Conservation (phyloP, 2,113 vertebrate genomes). For the Aepyceros melampus region DNA sequence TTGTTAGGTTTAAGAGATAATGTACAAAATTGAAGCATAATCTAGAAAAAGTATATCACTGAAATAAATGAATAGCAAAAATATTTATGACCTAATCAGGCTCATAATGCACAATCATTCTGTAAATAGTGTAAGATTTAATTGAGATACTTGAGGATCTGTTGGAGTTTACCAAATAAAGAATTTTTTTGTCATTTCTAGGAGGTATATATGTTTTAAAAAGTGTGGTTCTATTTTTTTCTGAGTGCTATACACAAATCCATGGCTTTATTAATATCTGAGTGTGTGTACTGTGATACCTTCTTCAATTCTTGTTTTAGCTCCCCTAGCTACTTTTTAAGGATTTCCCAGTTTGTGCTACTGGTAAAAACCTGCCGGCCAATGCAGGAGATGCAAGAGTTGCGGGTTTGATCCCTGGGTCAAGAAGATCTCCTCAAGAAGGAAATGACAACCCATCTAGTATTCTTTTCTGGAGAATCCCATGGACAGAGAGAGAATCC, state of each 20-base stretch:
- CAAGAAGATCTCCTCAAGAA: not conserved
- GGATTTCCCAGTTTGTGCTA: not conserved
- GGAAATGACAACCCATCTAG: not conserved
- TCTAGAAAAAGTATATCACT: not conserved
- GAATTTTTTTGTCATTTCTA: not conserved
- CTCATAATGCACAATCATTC: not conserved
- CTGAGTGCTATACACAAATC: not conserved
- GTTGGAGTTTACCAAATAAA: not conserved
- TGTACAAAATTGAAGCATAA: not conserved
- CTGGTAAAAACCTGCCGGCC: not conserved
- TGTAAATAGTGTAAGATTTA: not conserved
- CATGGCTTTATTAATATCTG: not conserved
- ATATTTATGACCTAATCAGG: not conserved
- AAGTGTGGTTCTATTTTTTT: not conserved
- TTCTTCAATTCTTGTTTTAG: not conserved
- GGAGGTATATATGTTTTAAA: not conserved
- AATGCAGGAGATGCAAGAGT: not conserved
- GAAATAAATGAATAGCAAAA: not conserved
- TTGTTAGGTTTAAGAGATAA: not conserved
- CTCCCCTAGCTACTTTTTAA: not conserved
- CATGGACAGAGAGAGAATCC: not conserved
- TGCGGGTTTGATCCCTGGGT: not conserved
- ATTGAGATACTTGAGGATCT: not conserved
- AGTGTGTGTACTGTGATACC: not conserved
- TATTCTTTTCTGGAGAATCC: not conserved